Evolutionary conservation across 1,140 invertebrate species (phyloP).

Genomic region (Marisa cornuarietis): DNA sequence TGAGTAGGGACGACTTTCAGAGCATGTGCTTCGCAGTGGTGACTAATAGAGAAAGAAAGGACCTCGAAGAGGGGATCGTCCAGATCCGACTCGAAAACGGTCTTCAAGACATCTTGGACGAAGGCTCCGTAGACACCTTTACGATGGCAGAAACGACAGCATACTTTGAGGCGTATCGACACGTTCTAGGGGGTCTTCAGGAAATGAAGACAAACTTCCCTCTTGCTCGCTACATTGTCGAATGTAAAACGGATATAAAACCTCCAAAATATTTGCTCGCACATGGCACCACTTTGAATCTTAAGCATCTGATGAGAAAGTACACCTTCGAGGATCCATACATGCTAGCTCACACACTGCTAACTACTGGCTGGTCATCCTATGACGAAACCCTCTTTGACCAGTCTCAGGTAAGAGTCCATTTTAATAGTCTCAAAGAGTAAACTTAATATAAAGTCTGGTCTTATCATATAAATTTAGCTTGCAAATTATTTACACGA

Average conservation of each 20-base stretch:
- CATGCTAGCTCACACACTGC: slow-evolving; percentile 22
- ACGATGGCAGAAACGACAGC: slow-evolving; percentile 68
- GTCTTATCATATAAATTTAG: no score
- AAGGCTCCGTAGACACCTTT: slow-evolving; percentile 27
- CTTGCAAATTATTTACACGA: no score
- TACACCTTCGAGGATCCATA: no score
- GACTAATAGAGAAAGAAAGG: slow-evolving; percentile 67
- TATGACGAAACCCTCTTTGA: slow-evolving; percentile 56
- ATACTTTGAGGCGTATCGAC: slow-evolving; percentile 69
- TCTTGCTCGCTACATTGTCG: slow-evolving; percentile 58
- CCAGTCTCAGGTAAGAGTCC: slow-evolving; percentile 59
- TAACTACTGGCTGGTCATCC: slow-evolving; percentile 42
- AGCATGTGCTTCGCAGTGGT: slow-evolving; percentile 75
- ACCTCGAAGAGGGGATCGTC: slow-evolving; percentile 29
- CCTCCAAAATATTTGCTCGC: slow-evolving; percentile 32
- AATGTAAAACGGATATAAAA: slow-evolving; percentile 38
- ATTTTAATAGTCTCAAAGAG: no score
- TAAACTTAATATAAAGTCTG: no score
- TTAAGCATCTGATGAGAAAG: no score
- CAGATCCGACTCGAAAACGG: slow-evolving; percentile 59
- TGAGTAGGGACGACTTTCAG: slow-evolving; percentile 75
- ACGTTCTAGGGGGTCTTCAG: slow-evolving; percentile 65
- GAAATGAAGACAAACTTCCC: slow-evolving; percentile 59
- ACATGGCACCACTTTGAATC: no score
- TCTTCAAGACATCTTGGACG: slow-evolving; percentile 22